Base-by-base conservation (phyloP, 2,113 vertebrate species). In the Silurus meridionalis region DNA sequence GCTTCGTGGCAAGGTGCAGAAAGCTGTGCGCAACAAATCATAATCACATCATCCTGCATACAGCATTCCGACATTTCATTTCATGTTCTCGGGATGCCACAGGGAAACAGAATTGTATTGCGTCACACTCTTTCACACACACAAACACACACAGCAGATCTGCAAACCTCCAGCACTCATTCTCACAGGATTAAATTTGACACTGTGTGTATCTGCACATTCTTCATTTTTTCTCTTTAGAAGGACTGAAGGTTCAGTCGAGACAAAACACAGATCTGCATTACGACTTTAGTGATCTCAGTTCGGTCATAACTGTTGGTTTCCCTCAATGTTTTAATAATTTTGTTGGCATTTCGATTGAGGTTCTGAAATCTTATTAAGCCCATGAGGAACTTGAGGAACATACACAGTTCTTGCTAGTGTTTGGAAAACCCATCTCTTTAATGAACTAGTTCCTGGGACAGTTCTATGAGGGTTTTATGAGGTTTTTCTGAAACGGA, bases 181-280 rank as follows among this genome's bases (percentile, higher is more conserved):
- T 19, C 23, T 52, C 25, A 57, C 82, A 37, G 0, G 10, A n/a
- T 46, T 2, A 23, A n/a, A n/a, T 53, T 83, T 60, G 23, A 74
- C 55, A 37, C 8, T 71, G 57, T 71, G 58, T 19, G 46, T 28
- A 83, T 19, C 37, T 6, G n/a, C 15, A 72, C 66, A 28, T 83
- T 83, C 53, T 9, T 71, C 14, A 21, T 83, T 48, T 66, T 71
- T 67, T 82, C 23, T 0, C 2, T 71, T 52, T 71, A 57, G 71
- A 50, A 28, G 25, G 37, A 67, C 93, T 92, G 87, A 86, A 85
- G 52, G 88, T 83, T 80, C 82, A 69, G 87, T 84, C 4, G 67
- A 28, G 19, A n/a, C 19, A 8, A 15, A 0, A 14, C 10, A 0
- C 53, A 60, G 25, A 19, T 37, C 64, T 25, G 28, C 37, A 71